Conservation (phyloP, 2,888 invertebrate genomes). For the Cosmorhoe ocellata region DNA sequence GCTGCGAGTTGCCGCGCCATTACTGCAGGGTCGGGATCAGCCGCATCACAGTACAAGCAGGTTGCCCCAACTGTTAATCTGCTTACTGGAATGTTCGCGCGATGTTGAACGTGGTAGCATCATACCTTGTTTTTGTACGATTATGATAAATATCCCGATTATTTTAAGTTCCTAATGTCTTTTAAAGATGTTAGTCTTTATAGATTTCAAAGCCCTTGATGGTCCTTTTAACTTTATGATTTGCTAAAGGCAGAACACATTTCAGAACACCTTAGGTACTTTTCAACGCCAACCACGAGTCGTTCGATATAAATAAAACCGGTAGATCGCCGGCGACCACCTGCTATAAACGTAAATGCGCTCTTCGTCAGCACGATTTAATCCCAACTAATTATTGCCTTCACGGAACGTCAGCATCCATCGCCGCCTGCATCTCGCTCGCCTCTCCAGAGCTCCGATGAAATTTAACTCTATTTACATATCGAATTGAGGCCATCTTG, state of each 20-base stretch:
- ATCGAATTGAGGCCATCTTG: constrained; percentile 48
- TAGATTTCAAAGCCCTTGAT: too few species aligned
- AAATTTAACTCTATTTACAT: constrained; percentile 53
- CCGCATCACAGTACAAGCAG: not conserved
- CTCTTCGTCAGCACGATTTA: constrained; percentile 56
- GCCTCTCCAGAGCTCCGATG: constrained; percentile 34
- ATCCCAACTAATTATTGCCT: constrained; percentile 65
- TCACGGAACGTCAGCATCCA: constrained; percentile 44
- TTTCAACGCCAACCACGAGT: too few species aligned
- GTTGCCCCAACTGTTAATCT: not conserved
- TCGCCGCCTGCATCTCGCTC: constrained; percentile 36
- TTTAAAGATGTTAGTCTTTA: too few species aligned
- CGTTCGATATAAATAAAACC: too few species aligned
- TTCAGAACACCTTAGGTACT: too few species aligned
- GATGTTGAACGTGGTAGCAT: too few species aligned
- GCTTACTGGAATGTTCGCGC: too few species aligned
- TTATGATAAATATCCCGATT: too few species aligned
- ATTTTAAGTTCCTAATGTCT: too few species aligned
- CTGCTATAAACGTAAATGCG: constrained; percentile 4
- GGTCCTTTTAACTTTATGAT: too few species aligned
- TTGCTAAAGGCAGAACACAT: not conserved
- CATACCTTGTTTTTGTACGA: too few species aligned
- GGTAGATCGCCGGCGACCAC: not conserved
- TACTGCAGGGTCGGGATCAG: constrained; percentile 35
- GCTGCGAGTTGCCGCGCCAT: constrained; percentile 51